Evolutionary conservation across 2,797 vertebrate species (phyloP), one percentile per base, ranked within the genome.

Genomic region (Lepidocolaptes lacrymiger): DNA sequence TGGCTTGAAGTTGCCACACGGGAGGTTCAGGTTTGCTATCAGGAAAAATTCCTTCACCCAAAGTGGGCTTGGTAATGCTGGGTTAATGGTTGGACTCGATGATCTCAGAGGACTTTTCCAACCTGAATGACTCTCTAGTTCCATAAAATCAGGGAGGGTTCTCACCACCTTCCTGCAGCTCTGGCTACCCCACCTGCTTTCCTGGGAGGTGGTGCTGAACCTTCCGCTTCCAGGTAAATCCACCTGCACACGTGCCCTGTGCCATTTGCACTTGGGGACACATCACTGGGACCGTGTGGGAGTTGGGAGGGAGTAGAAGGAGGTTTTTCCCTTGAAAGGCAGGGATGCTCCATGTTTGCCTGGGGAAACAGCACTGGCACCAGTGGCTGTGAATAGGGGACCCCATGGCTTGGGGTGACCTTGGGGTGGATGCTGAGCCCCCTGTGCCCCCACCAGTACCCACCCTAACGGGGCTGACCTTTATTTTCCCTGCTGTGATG

Each of bases 201-300:
- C 24, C 28, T 2, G 9, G 81, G 77, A 6, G 7, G 41, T 18
- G 3, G 46, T 1, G 2, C 51, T 30, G 73, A 20, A 17, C 48
- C 56, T 69, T 61, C 41, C 6, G 0, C 23, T 63, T 34, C 52
- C 52, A 46, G 44, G 21, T 41, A 28, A 71, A 14, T 41, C 64
- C 68, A 2, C 2, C 14, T 8, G 0, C n/a, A 28, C 1, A 0
- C 2, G 14, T 62, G 28, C 16, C 14, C 9, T 2, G 52, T 30
- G 67, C 56, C 62, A 0, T 59, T 62, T 34, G 7, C 10, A 69
- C 74, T 10, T 34, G 54, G 39, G 78, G 22, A 27, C n/a, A 17
- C 3, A 3, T 19, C 9, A 1, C 20, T 2, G 4, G 32, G 61
- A 5, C 13, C 13, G 34, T 9, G 24, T 1, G 24, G 30, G 52